Evolutionary conservation across 2,797 vertebrate species (phyloP).

Genomic region (Pangasius macronema): DNA sequence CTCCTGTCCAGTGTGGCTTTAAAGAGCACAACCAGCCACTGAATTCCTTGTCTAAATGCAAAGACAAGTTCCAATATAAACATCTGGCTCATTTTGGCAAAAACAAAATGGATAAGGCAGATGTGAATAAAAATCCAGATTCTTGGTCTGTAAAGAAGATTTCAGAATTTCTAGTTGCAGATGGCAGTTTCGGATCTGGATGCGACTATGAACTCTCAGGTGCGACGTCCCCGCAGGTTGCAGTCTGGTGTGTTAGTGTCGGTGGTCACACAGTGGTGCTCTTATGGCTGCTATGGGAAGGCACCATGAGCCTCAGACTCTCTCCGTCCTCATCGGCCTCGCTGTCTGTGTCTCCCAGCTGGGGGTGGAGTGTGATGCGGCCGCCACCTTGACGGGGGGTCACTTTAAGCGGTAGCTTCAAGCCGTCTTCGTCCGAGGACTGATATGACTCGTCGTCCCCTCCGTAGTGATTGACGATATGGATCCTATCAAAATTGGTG

Average conservation of each 20-base stretch:
- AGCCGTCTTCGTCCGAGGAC: slow-evolving; percentile 91
- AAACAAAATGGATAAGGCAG: slow-evolving; percentile 56
- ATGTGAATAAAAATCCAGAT: slow-evolving; percentile 46
- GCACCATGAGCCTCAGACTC: slow-evolving; percentile 70
- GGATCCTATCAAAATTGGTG: slow-evolving; percentile 92
- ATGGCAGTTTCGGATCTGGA: slow-evolving; percentile 32
- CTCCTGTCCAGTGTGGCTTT: slow-evolving; percentile 13
- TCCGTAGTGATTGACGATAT: slow-evolving; percentile 92
- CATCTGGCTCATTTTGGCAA: slow-evolving; percentile 59
- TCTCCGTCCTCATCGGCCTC: slow-evolving; percentile 81
- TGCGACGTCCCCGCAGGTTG: neutral
- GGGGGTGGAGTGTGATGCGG: slow-evolving; percentile 78
- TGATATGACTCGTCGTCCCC: slow-evolving; percentile 85
- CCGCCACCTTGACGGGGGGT: slow-evolving; percentile 63
- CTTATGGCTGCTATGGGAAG: slow-evolving; percentile 71
- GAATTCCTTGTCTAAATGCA: slow-evolving; percentile 20
- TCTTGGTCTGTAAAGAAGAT: neutral
- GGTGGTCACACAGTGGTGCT: slow-evolving; percentile 89
- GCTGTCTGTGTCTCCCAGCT: slow-evolving; percentile 81
- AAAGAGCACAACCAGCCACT: slow-evolving; percentile 24
- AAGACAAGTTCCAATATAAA: slow-evolving; percentile 34
- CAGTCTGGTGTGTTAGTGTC: slow-evolving; percentile 28
- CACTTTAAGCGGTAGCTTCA: slow-evolving; percentile 64
- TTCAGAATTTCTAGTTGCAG: slow-evolving; percentile 24
- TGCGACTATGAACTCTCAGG: slow-evolving; percentile 24